Percentiles rank a stretch among this genome's conserved stretches.
These are phyloP conservation scores for Saccostrea echinata DNA, from an alignment of 1,140 invertebrate species.

Conservation along the genomic window DNA sequence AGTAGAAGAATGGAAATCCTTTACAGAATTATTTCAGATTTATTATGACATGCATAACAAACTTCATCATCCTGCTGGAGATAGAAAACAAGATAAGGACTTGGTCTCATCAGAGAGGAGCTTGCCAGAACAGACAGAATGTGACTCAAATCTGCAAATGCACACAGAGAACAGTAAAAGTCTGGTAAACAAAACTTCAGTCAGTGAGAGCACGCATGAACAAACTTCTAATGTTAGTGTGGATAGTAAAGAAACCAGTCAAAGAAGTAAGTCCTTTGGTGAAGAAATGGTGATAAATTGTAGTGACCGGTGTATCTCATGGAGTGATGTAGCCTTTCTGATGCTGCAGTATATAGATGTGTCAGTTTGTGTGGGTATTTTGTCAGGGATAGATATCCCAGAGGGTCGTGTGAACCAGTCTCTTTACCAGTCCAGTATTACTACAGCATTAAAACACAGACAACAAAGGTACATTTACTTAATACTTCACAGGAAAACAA, in stretches of 20 bases:
- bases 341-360: slow-evolving; percentile 59
- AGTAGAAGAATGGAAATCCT: slow-evolving; percentile 58
- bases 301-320: slow-evolving; percentile 44
- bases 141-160: background rate
- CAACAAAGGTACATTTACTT: slow-evolving; percentile 56
- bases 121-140: background rate
- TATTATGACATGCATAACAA: background rate
- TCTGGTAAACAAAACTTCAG: background rate
- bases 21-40: slow-evolving; percentile 44
- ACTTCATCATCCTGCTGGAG: background rate
- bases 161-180: background rate
- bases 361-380: slow-evolving; percentile 52
- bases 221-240: background rate
- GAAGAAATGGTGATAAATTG: background rate
- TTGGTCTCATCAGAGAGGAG: background rate
- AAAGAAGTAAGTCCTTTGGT: background rate
- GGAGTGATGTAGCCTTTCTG: slow-evolving; percentile 59
- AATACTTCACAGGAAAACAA: background rate
- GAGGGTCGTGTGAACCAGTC: slow-evolving; percentile 41
- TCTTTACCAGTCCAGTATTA: slow-evolving; percentile 61
- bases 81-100: background rate
- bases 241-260: background rate
- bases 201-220: background rate
- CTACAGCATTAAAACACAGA: slow-evolving; percentile 60
- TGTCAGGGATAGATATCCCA: slow-evolving; percentile 54